Conservation (phyloP, 23 tunicate genomes). For the Halocynthia aurantium region DNA sequence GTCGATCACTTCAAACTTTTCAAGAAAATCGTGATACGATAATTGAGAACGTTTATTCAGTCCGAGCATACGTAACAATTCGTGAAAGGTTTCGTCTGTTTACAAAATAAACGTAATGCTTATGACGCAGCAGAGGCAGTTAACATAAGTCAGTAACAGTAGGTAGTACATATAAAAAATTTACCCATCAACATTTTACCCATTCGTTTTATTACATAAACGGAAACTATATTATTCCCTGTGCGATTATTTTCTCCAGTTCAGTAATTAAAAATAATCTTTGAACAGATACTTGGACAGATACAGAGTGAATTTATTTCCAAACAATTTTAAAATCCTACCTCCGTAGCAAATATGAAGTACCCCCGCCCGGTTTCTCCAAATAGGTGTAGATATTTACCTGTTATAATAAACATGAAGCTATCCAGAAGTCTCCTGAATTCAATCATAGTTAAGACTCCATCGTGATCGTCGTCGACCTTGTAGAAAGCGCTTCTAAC, state of each 20-base stretch:
- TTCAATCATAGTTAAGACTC: conserved; percentile 59
- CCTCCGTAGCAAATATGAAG: background rate
- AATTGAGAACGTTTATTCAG: conserved; percentile 36
- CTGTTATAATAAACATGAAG: conserved; percentile 88
- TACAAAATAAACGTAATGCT: background rate
- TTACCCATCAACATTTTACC: too few species aligned
- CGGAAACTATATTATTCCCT: too few species aligned
- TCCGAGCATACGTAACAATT: conserved; percentile 64
- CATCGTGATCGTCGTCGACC: conserved; percentile 84
- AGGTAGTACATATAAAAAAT: too few species aligned
- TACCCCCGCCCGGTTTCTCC: background rate
- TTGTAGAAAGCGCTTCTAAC: conserved; percentile 72
- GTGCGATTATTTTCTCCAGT: too few species aligned
- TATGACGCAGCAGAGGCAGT: too few species aligned
- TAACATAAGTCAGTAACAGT: too few species aligned
- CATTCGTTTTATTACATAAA: too few species aligned
- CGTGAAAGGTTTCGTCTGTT: conserved; percentile 67
- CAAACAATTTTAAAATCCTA: too few species aligned
- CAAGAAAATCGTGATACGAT: conserved; percentile 70
- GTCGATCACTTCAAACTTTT: conserved; percentile 78
- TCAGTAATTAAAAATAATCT: too few species aligned
- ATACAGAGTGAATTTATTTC: too few species aligned
- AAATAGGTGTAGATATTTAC: conserved; percentile 21
- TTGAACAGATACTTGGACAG: too few species aligned
- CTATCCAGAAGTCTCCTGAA: conserved; percentile 71